Base-by-base conservation (phyloP, 2,888 invertebrate genomes). In the Dolichopus griseipennis region DNA sequence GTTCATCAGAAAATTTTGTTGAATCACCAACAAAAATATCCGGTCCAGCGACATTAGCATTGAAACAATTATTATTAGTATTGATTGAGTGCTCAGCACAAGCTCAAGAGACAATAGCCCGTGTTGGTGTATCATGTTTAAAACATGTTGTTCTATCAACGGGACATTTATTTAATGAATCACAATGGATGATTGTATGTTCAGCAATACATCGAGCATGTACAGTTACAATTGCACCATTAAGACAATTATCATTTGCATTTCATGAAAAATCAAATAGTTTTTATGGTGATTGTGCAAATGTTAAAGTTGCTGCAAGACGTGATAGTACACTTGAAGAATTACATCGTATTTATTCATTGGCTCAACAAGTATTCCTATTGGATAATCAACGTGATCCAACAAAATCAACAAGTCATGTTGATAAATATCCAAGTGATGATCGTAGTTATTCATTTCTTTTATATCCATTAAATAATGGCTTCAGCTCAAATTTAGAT, bases 221-320 rank as follows among this genome's bases (percentile, higher is more conserved):
- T 74, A 88, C 89, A 43, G 88, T 92, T n/a, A 94, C 94, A 66
- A 86, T 96, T 67, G 90, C 92, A 72, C 93, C 94, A 52, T 80
- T 97, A 68, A 90, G 92, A 72, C 94, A 94, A 81, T 83, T 97
- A 61, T 93, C 93, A 69, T 88, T 91, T 75, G 94, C 94, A 61
- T 97, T 96, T 79, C 90, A 93, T 75, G 89, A 91, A 74, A 90
- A 93, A 76, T 96, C 96, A 0, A 92, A 94, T 75, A 95, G 95
- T 77, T 97, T 96, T 81, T 95, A 95, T 78, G 96, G 96, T 0
- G 96, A 96, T 79, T 83, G 90, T 72, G 92, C 92, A 12, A 93
- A 93, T 69, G 95, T 96, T 0, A 95, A 95, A 84, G 95, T 96
- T 9, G 96, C 96, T 1, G 95, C 95, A 0, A 84, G 95, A 65